These are phyloP conservation scores for Himalopsyche japonica DNA, from an alignment of 2,888 invertebrate genomes.

Conservation along the genomic window DNA sequence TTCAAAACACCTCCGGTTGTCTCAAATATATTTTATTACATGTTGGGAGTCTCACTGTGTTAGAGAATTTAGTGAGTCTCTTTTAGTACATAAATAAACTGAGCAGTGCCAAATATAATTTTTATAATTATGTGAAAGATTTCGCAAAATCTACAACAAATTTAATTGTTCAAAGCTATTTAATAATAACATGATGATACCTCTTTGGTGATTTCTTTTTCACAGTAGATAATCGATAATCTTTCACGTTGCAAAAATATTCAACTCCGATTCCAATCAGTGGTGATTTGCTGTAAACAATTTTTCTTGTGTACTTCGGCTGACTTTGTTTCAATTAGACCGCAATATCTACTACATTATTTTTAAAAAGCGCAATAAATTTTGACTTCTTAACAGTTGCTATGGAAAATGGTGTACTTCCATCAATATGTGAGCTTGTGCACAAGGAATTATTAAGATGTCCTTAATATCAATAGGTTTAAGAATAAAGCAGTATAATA, in stretches of 20 bases:
- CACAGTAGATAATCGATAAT: too few species aligned
- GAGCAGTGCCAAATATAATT: background rate
- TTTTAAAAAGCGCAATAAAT: background rate
- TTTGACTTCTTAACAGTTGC: background rate
- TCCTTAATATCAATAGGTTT: background rate
- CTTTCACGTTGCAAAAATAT: too few species aligned
- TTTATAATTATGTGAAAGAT: background rate
- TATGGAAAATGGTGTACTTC: background rate
- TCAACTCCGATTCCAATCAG: too few species aligned
- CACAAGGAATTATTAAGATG: conserved; percentile 5
- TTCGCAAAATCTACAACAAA: background rate
- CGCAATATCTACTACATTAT: background rate
- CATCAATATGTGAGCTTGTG: background rate
- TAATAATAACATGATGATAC: too few species aligned
- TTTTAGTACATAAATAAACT: background rate
- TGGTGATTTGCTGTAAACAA: too few species aligned
- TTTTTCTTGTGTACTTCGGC: background rate
- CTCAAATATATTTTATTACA: too few species aligned
- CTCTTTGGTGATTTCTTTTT: too few species aligned
- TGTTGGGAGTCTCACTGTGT: too few species aligned
- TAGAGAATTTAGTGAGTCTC: too few species aligned
- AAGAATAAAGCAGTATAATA: background rate
- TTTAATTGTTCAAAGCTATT: background rate
- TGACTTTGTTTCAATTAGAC: background rate
- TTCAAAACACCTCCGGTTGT: too few species aligned